These are phyloP conservation scores for Mugil cephalus DNA, from an alignment of 2,113 vertebrate genomes.

Conservation along the genomic window DNA sequence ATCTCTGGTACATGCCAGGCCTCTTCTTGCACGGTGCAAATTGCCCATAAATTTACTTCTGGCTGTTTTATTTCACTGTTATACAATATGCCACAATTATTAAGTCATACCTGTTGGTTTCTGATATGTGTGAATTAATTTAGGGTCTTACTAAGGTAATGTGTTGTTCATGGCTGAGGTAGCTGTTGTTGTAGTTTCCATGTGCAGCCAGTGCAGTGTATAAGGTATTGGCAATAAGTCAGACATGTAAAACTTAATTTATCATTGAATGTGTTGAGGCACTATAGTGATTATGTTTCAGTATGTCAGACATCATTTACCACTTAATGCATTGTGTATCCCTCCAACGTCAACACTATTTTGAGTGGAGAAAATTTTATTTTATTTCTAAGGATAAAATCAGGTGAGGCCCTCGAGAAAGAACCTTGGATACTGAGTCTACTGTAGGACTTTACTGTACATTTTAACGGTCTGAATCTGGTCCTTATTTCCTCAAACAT, in stretches of 20 bases:
- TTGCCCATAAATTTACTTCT: not conserved
- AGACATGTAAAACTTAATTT: no score
- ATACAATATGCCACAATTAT: not conserved
- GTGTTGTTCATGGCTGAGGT: not conserved
- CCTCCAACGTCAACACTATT: not conserved
- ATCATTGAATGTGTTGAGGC: no score
- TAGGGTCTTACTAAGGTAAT: not conserved
- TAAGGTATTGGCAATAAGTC: not conserved
- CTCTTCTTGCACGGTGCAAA: not conserved
- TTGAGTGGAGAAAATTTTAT: not conserved
- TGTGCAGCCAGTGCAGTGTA: conserved; percentile 1
- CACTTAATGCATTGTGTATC: no score
- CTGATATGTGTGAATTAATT: conserved; percentile 13
- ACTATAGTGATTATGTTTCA: not conserved
- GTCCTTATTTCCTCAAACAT: conserved; percentile 63
- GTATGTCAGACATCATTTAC: not conserved
- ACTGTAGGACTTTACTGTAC: conserved; percentile 12
- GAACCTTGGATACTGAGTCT: not conserved
- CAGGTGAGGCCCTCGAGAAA: not conserved
- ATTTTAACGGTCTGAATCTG: conserved; percentile 51
- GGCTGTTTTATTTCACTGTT: conserved; percentile 15
- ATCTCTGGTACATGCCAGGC: not conserved
- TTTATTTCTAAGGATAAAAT: not conserved
- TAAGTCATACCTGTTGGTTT: conserved; percentile 15
- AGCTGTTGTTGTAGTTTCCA: not conserved